Percentiles rank a stretch among this genome's conserved stretches.
These are phyloP conservation scores for Megalopta genalis DNA, from an alignment of 1,140 invertebrate species.

Conservation along the genomic window DNA sequence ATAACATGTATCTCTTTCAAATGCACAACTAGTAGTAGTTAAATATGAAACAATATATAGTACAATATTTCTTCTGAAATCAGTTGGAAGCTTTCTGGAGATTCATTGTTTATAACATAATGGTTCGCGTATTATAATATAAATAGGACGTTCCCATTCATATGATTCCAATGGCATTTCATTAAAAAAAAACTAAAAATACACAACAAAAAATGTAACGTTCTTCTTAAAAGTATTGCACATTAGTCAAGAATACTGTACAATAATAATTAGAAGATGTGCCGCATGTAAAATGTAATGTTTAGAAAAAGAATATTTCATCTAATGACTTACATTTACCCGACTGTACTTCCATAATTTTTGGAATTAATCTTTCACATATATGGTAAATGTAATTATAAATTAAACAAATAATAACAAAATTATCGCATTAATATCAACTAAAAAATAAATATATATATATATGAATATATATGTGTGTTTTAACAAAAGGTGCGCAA, in stretches of 20 bases:
- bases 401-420: constrained; percentile 29
- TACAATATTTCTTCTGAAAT: not conserved
- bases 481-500: constrained; percentile 13
- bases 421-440: constrained; percentile 2
- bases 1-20: constrained; percentile 59
- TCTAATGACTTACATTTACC: not conserved
- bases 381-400: constrained; percentile 19
- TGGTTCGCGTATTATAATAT: not conserved
- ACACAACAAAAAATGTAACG: constrained; percentile 12
- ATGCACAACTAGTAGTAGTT: constrained; percentile 46
- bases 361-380: constrained; percentile 1
- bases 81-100: not conserved
- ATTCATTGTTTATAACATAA: constrained; percentile 4
- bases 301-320: not conserved
- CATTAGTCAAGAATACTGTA: constrained; percentile 27
- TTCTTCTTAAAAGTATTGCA: constrained; percentile 33
- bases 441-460: constrained; percentile 24
- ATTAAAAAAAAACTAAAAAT: constrained; percentile 28
- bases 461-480: not conserved
- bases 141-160: constrained; percentile 4
- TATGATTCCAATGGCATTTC: constrained; percentile 9
- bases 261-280: constrained; percentile 13
- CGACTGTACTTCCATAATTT: not conserved
- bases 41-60: constrained; percentile 42
- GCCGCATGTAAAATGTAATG: constrained; percentile 9